Evolutionary conservation across 2,888 invertebrate species (phyloP).

Genomic region (Meliscaeva auricollis): DNA sequence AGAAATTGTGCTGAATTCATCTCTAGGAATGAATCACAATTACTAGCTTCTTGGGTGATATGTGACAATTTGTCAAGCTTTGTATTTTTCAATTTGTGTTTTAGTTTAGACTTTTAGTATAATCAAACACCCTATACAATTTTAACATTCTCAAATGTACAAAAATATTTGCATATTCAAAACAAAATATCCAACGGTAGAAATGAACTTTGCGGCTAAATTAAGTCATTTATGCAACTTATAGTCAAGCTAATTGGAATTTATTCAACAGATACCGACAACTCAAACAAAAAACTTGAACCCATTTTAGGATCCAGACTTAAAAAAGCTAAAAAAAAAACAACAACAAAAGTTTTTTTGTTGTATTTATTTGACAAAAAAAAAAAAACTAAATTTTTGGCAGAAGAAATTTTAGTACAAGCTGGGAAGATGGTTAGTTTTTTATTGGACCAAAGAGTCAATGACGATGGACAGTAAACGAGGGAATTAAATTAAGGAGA

Average conservation of each 20-base stretch:
- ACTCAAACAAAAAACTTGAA: background rate
- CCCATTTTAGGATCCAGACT: background rate
- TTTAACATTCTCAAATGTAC: background rate
- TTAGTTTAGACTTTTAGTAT: background rate
- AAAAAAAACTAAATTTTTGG: conserved; percentile 25
- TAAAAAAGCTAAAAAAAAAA: background rate
- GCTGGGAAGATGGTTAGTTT: background rate
- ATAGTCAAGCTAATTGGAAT: conserved; percentile 54
- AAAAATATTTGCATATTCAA: conserved; percentile 56
- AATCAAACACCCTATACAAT: background rate
- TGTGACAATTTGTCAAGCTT: too few relatives aligned
- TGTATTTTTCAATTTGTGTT: too few relatives aligned
- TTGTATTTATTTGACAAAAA: conserved; percentile 30
- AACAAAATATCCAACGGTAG: conserved; percentile 44
- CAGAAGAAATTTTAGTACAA: conserved; percentile 11
- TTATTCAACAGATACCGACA: conserved; percentile 35
- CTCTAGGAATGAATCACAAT: too few relatives aligned
- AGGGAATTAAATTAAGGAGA: conserved; percentile 10
- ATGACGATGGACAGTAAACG: background rate
- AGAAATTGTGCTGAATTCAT: too few relatives aligned
- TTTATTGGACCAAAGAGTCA: background rate
- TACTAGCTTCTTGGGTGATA: too few relatives aligned
- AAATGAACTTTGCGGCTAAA: conserved; percentile 14
- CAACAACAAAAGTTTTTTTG: background rate
- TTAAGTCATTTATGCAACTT: conserved; percentile 61